phyloP scores from a whole-genome alignment of 2,888 invertebrate species.

The Drosophila percnosoma region DNA sequence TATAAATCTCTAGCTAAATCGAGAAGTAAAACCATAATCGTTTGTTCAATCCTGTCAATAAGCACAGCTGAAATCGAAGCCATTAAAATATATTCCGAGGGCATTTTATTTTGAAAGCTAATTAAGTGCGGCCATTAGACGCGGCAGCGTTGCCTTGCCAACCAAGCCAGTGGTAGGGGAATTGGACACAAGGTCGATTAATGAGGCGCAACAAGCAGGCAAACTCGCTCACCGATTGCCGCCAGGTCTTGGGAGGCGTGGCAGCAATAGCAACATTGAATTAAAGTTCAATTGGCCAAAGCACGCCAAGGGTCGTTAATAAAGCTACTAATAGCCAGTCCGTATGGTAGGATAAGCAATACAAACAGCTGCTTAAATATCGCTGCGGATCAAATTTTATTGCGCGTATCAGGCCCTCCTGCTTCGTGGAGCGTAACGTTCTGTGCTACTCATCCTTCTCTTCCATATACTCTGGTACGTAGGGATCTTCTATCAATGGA shows the following conservation, averaged over 20 bases:
- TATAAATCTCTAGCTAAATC: conserved; percentile 35
- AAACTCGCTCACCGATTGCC: conserved; percentile 9
- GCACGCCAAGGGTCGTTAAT: conserved; percentile 59
- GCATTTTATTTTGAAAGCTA: conserved; percentile 69
- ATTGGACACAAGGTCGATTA: conserved; percentile 48
- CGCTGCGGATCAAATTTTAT: conserved; percentile 30
- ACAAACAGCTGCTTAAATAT: conserved; percentile 26
- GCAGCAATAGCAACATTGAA: conserved; percentile 44
- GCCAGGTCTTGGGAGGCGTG: conserved; percentile 20
- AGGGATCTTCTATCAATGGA: conserved; percentile 18
- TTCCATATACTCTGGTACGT: conserved; percentile 24
- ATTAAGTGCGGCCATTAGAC: conserved; percentile 65
- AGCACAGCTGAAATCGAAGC: conserved; percentile 49
- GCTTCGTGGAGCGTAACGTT: neutral
- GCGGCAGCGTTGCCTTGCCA: conserved; percentile 27
- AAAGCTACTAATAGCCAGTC: conserved; percentile 52
- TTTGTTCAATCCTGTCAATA: conserved; percentile 47
- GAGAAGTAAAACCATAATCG: conserved; percentile 49
- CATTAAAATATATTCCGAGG: conserved; percentile 62
- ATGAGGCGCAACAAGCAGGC: conserved; percentile 68
- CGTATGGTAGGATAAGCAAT: conserved; percentile 12
- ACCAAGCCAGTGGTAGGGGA: neutral
- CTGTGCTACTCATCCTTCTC: neutral
- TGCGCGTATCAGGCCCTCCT: conserved; percentile 11
- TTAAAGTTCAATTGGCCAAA: conserved; percentile 71